A percentile compares a stretch with the other conserved stretches of the same genome.
Conservation (phyloP, 2,797 vertebrate genomes). For the Pitangus sulphuratus region DNA sequence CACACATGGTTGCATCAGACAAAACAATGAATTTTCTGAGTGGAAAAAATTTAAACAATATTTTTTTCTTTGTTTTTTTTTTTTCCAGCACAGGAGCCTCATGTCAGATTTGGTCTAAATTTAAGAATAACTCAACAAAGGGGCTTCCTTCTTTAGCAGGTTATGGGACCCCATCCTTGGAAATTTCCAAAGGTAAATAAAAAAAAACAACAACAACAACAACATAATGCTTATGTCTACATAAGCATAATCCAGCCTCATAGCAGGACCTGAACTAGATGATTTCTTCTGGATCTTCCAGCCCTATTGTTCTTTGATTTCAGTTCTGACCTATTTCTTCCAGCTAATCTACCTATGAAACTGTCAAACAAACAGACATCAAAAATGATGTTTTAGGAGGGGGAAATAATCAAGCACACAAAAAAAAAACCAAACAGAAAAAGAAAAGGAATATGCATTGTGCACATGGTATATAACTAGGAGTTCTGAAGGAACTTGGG, state of each 20-base stretch:
- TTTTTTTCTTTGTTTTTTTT: neutral
- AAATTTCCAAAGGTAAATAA: neutral
- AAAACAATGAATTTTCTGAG: neutral
- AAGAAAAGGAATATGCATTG: neutral
- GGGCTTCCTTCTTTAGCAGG: neutral
- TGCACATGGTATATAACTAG: neutral
- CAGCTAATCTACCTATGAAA: neutral
- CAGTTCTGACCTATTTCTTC: slow-evolving; percentile 31
- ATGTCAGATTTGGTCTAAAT: neutral
- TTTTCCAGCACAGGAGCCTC: neutral
- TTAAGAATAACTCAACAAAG: neutral
- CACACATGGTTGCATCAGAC: neutral
- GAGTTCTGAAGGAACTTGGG: neutral
- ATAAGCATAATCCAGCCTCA: neutral
- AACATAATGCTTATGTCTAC: neutral
- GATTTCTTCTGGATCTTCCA: neutral
- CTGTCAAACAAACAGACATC: neutral
- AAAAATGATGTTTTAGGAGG: neutral
- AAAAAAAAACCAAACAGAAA: neutral
- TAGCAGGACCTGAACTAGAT: neutral
- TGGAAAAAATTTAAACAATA: neutral
- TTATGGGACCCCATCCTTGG: neutral
- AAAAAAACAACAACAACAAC: neutral
- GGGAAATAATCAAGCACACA: neutral
- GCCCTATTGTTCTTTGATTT: neutral